Evolutionary conservation across 1,140 invertebrate genomes (phyloP).

Genomic region (Luehdorfia chinensis): DNA sequence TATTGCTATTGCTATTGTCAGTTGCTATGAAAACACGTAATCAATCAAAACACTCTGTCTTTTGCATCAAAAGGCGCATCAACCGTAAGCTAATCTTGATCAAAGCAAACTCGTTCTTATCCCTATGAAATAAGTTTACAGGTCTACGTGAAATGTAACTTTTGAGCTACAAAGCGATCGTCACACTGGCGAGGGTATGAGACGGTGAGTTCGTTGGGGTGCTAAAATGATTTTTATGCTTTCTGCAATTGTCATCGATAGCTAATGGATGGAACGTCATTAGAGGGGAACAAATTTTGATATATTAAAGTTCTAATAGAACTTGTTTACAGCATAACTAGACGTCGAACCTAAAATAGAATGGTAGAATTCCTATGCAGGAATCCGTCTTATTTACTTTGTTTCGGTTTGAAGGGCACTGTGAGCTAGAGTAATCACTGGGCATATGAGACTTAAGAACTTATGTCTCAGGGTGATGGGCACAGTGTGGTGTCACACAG

Average conservation of each 20-base stretch:
- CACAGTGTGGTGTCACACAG: too few relatives aligned
- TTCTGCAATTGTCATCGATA: conserved; percentile 23
- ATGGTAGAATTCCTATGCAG: too few relatives aligned
- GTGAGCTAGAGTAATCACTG: too few relatives aligned
- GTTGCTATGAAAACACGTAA: conserved; percentile 3
- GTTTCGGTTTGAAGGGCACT: too few relatives aligned
- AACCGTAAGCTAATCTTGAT: conserved; percentile 10
- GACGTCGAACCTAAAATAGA: too few relatives aligned
- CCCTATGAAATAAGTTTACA: conserved; percentile 2
- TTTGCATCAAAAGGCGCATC: conserved; percentile 23
- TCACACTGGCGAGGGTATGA: background rate
- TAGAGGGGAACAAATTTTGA: background rate
- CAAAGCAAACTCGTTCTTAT: conserved; percentile 13
- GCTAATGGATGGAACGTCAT: conserved; percentile 9
- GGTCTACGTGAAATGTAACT: background rate
- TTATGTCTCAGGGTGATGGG: too few relatives aligned
- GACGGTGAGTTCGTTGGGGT: conserved; percentile 12
- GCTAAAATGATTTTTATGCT: conserved; percentile 36
- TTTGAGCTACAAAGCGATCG: conserved; percentile 3
- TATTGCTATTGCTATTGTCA: background rate
- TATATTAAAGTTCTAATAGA: background rate
- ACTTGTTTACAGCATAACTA: background rate
- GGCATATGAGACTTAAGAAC: too few relatives aligned
- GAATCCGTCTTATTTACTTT: too few relatives aligned
- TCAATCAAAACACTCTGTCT: background rate